Evolutionary conservation across 2,113 vertebrate genomes (phyloP).

Genomic region (Varanus salvator): DNA sequence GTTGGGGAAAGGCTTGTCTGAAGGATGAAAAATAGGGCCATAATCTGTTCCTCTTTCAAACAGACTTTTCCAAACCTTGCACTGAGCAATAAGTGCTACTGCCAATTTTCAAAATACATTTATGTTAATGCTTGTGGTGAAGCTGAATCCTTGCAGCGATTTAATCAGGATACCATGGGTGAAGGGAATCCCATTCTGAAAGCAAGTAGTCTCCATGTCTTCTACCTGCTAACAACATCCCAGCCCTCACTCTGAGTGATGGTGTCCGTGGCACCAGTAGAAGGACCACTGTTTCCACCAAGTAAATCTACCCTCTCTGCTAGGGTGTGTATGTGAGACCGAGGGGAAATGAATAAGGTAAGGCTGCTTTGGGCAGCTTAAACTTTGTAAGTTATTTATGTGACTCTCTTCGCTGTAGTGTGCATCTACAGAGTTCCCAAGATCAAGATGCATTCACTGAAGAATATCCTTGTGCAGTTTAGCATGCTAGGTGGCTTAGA

Average conservation of each 20-base stretch:
- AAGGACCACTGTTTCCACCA: neutral
- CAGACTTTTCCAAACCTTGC: neutral
- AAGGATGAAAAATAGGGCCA: neutral
- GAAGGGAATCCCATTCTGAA: neutral
- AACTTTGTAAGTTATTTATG: neutral
- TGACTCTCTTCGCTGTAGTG: neutral
- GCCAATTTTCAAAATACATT: neutral
- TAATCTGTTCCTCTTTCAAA: neutral
- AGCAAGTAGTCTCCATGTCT: neutral
- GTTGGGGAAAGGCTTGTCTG: neutral
- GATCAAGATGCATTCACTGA: neutral
- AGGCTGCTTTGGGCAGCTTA: neutral
- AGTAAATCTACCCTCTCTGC: neutral
- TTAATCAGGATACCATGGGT: neutral
- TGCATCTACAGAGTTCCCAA: neutral
- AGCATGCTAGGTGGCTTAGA: neutral
- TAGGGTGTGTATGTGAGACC: neutral
- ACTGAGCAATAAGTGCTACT: neutral
- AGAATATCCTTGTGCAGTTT: neutral
- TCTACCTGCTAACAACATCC: neutral
- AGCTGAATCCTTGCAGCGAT: neutral
- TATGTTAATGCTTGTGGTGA: too few relatives aligned
- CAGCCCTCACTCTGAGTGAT: neutral
- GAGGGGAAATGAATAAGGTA: neutral
- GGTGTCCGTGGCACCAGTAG: neutral